Evolutionary conservation across 2,113 vertebrate species (phyloP), one percentile per base, ranked within the genome.

Genomic region (Labrus mixtus): DNA sequence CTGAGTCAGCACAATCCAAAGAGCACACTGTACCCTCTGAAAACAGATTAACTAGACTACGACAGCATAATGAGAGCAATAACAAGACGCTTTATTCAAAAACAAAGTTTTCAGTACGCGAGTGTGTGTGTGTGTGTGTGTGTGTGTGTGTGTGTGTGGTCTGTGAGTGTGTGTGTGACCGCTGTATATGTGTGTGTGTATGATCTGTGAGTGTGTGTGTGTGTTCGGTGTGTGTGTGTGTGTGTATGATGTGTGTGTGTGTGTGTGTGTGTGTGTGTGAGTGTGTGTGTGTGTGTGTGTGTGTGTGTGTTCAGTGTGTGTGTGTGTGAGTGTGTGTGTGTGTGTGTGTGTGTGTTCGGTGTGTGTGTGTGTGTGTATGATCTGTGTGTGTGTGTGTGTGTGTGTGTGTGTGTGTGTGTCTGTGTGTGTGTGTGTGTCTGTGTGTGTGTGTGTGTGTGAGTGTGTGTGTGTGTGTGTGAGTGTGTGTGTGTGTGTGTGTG

Each of bases 1-100:
- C 84, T 88, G 90, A 92, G 61, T 87, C 80, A 37, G 86, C 84
- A 63, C 45, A 64, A 76, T 62, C 20, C 51, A 1, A 25, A 22
- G 57, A 43, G 55, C 33, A 13, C 57, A 4, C 45, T 15, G 73
- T 79, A 64, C 86, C 85, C 89, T 67, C 69, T 59, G 81, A 76
- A 56, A 84, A 84, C 82, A 82, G 80, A 85, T 85, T 83, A 85
- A 87, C 80, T 57, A 46, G 68, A 69, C 79, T 48, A 67, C 59
- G 48, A 19, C 75, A 46, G 53, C 66, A 51, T 84, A 86, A 86
- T 69, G 79, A 80, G 72, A 70, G 37, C 84, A 80, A 85, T 80
- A 87, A 88, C 78, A 68, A 37, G 61, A n/a, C 50, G 23, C 22
- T 87, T 88, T 79, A 82, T 84, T 76, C 41, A 79, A 56, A 70